phyloP scores from a whole-genome alignment of 2,113 vertebrate genomes.

The Poecilia latipinna region DNA sequence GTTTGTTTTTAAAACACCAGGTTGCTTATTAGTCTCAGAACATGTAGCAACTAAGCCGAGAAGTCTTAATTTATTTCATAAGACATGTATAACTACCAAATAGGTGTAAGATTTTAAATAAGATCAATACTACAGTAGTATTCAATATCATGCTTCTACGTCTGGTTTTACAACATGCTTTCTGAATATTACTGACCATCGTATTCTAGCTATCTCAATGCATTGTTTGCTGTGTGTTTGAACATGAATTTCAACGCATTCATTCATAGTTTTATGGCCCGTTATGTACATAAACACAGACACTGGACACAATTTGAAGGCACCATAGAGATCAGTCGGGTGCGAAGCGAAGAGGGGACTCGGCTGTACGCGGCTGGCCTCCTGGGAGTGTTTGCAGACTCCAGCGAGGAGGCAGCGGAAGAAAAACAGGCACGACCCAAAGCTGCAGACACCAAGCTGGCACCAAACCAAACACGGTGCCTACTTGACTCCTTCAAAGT shows the following conservation, averaged over 20 bases:
- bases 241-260: neutral
- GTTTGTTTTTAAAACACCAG: too few species aligned
- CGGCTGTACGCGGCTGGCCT: slow-evolving; percentile 34
- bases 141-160: neutral
- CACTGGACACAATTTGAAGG: neutral
- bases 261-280: neutral
- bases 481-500: neutral
- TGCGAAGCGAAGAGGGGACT: slow-evolving; percentile 41
- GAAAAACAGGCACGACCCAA: slow-evolving; percentile 12
- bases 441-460: slow-evolving; percentile 39
- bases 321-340: slow-evolving; percentile 14
- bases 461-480: slow-evolving; percentile 16
- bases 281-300: neutral
- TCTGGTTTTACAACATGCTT: neutral
- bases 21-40: too few species aligned
- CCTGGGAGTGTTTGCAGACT: slow-evolving; percentile 31
- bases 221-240: neutral
- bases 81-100: too few species aligned
- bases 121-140: neutral
- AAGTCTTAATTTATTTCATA: too few species aligned
- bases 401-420: slow-evolving; percentile 21
- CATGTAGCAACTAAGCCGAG: too few species aligned
- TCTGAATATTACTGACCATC: neutral
- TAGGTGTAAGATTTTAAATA: too few species aligned
- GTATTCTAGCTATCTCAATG: neutral